phyloP scores from a whole-genome alignment of 2,888 invertebrate genomes.

The Acrobasis consociella region DNA sequence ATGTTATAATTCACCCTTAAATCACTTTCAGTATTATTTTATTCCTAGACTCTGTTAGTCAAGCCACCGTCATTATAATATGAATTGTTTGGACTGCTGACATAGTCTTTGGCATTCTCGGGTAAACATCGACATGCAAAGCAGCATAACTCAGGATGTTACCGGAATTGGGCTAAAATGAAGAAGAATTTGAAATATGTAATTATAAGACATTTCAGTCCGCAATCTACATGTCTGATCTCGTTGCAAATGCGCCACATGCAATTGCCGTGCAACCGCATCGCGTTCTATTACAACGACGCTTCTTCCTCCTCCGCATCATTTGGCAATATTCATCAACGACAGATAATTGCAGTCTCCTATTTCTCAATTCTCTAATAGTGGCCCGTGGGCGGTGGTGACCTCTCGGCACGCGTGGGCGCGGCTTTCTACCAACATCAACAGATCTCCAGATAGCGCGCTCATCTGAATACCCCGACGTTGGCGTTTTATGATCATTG shows the following conservation, averaged over 20 bases:
- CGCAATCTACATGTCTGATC: too few species aligned
- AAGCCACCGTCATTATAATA: too few species aligned
- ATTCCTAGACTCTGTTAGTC: too few species aligned
- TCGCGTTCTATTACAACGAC: neutral
- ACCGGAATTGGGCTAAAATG: too few species aligned
- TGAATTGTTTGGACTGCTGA: too few species aligned
- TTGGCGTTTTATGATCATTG: constrained; percentile 32
- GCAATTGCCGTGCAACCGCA: neutral
- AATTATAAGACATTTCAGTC: too few species aligned
- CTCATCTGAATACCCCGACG: constrained; percentile 28
- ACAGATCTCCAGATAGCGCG: constrained; percentile 44
- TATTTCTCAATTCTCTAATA: constrained; percentile 57
- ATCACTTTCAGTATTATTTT: too few species aligned
- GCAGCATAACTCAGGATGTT: too few species aligned
- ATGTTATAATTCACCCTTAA: too few species aligned
- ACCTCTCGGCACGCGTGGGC: constrained; percentile 75
- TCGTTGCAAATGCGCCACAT: neutral
- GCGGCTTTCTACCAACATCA: constrained; percentile 61
- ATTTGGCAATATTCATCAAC: constrained; percentile 68
- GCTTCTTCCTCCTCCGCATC: constrained; percentile 44
- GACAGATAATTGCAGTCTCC: constrained; percentile 57
- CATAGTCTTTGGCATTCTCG: too few species aligned
- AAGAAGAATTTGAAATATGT: too few species aligned
- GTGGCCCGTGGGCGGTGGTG: constrained; percentile 64
- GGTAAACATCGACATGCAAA: too few species aligned